Conservation (phyloP, 2,888 invertebrate species). For the Hirtodrosophila confusa region DNA sequence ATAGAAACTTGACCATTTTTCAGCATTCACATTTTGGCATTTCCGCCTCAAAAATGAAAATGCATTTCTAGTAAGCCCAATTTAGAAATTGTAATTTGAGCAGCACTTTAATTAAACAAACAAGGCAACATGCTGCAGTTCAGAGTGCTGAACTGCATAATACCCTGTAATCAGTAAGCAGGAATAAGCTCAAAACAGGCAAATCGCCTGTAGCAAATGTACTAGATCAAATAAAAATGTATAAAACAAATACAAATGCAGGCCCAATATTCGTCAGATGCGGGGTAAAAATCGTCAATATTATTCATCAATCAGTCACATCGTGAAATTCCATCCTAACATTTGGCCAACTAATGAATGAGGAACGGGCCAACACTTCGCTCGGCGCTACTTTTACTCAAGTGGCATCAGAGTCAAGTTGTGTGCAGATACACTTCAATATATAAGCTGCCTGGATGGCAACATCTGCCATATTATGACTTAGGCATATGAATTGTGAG, state of each 20-base stretch:
- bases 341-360: constrained; percentile 6
- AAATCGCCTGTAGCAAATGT: too few relatives aligned
- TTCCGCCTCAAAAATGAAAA: constrained; percentile 23
- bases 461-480: constrained; percentile 56
- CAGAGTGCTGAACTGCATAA: not conserved
- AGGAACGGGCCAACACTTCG: not conserved
- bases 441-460: constrained; percentile 8
- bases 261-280: too few relatives aligned
- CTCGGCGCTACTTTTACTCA: not conserved
- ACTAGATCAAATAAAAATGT: too few relatives aligned
- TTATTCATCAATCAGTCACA: not conserved
- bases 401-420: constrained; percentile 13
- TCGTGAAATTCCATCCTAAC: too few relatives aligned
- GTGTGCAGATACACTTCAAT: constrained; percentile 9
- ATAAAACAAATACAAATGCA: too few relatives aligned
- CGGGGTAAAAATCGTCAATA: not conserved
- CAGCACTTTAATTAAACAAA: constrained; percentile 12
- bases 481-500: constrained; percentile 41
- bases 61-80: constrained; percentile 8
- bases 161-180: constrained; percentile 9
- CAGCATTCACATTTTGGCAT: constrained; percentile 4
- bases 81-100: constrained; percentile 10
- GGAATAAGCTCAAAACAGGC: too few relatives aligned
- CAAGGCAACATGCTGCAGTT: not conserved
- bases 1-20: constrained; percentile 20